Base-by-base conservation (phyloP, 2,113 vertebrate genomes). In the Podiceps cristatus region DNA sequence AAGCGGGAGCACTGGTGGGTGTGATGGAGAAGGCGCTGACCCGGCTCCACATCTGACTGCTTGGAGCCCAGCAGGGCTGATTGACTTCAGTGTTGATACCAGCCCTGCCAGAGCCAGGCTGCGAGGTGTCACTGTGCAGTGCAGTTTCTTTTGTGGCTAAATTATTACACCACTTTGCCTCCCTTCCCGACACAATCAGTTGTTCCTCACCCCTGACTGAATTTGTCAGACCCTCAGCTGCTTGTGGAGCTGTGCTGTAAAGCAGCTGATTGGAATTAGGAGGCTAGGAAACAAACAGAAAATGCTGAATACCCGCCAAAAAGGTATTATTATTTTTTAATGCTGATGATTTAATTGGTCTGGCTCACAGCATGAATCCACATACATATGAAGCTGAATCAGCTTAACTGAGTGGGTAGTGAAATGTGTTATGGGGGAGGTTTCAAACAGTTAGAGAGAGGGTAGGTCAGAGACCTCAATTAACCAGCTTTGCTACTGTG, bases 71-170 rank as follows among this genome's bases (percentile, higher is more conserved):
- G 13, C 24, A 31, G 63, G 47, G 31, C 63, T 86, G 58, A 71
- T 17, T 74, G 42, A 18, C 22, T 80, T 59, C 22, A 6, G 5
- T 31, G 67, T 45, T 0, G 0, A 47, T 9, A 75, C 5, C 19
- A 66, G 37, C 22, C 27, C 29, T 55, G 33, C 18, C 72, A 66
- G 27, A 84, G 18, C 29, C 47, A 50, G 56, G 44, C 27, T 83
- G 8, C 9, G 17, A 92, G 31, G 33, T 50, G 63, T 50, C 0
- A 0, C 40, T 0, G 0, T 0, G 0, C 55, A 47, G 45, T 1
- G 1, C 2, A 0, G 42, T 59, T 94, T 77, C 17, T 77, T 28
- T 27, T 22, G 64, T 40, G 25, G 28, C 13, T 77, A 10, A 92
- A 53, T 29, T 40, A 19, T 27, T 67, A 33, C 13, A 84, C 4